Evolutionary conservation across 1,140 invertebrate genomes (phyloP), one percentile per base, ranked within the genome.

Genomic region (Hycleus phaleratus): DNA sequence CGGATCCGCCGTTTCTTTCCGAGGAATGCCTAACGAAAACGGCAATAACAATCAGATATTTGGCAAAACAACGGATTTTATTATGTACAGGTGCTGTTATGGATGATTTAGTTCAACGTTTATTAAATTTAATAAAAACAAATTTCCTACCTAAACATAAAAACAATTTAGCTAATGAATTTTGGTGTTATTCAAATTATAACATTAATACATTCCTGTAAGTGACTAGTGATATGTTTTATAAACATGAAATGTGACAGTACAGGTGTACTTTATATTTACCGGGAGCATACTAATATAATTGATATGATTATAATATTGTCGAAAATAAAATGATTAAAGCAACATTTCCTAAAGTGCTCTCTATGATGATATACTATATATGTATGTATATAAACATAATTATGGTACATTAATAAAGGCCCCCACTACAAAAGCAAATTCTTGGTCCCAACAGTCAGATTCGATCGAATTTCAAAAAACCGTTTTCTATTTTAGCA

Each of bases 1-100:
- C 87, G 0, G 95, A 98, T 79, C 95, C 95, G 8, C 95, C 95
- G 8, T 97, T 96, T 76, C 75, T 98, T 4, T 90, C 92, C 0
- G 86, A 93, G 63, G 94, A 97, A 75, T 98, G 95, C 77, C 78
- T 97, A 11, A 81, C 81, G 2, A 96, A 96, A 77, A 87, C 84
- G 25, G 81, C 90, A 0, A 71, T 82, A 42, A 93, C 94, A 0
- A 82, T 96, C 4, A 86, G 85, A 62, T 83, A 82, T 63, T 69
- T 97, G 44, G 72, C 83, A 0, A 91, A 90, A 70, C 77, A 83
- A 4, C 91, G 94, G 70, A 83, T 97, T 45, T 80, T 98, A 32
- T 74, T 97, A 1, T 97, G 93, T 68, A 96, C 95, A 63, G 93
- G 87, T 42, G 81, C 85, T 49, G 74, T 91, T 1, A 94, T 95